phyloP scores from a whole-genome alignment of 2,113 vertebrate species.

The Spea bombifrons region DNA sequence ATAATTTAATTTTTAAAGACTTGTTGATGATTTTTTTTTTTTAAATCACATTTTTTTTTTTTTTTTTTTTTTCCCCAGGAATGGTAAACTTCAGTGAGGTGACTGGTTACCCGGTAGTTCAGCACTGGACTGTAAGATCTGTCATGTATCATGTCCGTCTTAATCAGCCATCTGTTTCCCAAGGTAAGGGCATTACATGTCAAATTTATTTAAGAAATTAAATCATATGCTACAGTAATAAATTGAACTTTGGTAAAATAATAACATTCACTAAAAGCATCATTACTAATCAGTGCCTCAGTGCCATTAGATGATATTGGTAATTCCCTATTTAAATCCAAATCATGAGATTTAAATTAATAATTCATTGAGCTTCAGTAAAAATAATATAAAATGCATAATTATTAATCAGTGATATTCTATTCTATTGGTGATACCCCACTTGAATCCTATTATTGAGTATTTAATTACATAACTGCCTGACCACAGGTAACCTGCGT shows the following conservation, averaged over 20 bases:
- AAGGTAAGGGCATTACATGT: slow-evolving; percentile 70
- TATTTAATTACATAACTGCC: slow-evolving; percentile 6
- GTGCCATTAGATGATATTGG: background rate
- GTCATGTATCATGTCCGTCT: slow-evolving; percentile 91
- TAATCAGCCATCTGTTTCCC: slow-evolving; percentile 87
- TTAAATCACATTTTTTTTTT: background rate
- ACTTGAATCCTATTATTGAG: background rate
- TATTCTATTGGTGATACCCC: slow-evolving; percentile 9
- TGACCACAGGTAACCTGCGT: slow-evolving; percentile 9
- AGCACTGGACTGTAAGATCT: slow-evolving; percentile 92
- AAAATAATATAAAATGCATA: background rate
- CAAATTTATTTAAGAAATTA: background rate
- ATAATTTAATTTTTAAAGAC: too few species aligned
- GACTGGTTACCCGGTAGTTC: slow-evolving; percentile 87
- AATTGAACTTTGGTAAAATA: too few species aligned
- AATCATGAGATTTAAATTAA: too few species aligned
- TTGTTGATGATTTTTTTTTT: too few species aligned
- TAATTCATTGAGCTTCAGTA: background rate
- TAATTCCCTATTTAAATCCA: too few species aligned
- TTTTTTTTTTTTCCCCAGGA: slow-evolving; percentile 57
- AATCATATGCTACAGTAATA: too few species aligned
- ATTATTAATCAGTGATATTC: slow-evolving; percentile 7
- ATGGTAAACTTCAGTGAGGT: slow-evolving; percentile 99
- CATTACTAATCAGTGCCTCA: background rate
- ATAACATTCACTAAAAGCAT: background rate